Evolutionary conservation across 2,797 vertebrate species (phyloP).

Genomic region (Sternarchorhynchus goeldii): DNA sequence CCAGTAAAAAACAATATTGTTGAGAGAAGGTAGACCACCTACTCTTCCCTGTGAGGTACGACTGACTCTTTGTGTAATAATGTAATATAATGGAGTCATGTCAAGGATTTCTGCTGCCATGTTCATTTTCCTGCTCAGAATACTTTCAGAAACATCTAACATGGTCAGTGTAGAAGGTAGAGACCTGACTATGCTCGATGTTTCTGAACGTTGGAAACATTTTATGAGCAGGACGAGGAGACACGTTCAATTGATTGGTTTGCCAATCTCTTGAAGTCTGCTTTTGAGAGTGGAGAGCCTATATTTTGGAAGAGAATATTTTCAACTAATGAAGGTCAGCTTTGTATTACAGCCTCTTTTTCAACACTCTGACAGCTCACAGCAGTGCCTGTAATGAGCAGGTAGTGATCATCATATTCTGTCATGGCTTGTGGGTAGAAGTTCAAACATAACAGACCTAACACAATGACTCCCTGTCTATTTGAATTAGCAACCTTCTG

Average conservation of each 20-base stretch:
- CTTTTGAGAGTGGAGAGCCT: background rate
- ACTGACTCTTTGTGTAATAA: too few relatives aligned
- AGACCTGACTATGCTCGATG: too few relatives aligned
- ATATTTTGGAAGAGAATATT: background rate
- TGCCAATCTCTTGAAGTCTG: background rate
- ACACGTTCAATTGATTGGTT: slow-evolving; percentile 12
- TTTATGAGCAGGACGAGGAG: background rate
- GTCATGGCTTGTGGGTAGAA: background rate
- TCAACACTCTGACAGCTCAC: background rate
- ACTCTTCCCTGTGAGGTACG: background rate
- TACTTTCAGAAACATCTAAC: background rate
- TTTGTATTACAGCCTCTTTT: background rate
- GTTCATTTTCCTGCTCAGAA: slow-evolving; percentile 3
- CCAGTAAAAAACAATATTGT: background rate
- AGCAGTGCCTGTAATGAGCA: background rate
- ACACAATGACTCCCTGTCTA: too few relatives aligned
- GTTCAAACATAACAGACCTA: background rate
- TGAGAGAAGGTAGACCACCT: background rate
- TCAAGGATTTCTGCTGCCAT: background rate
- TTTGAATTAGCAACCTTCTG: too few relatives aligned
- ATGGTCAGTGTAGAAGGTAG: too few relatives aligned
- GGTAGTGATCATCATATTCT: background rate
- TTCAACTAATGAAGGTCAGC: background rate
- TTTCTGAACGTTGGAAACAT: background rate
- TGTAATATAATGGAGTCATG: too few relatives aligned